Percentiles rank a stretch among this genome's conserved stretches.
These are phyloP conservation scores for Gonocerus acuteangulatus DNA, from an alignment of 2,888 invertebrate species.

Conservation along the genomic window DNA sequence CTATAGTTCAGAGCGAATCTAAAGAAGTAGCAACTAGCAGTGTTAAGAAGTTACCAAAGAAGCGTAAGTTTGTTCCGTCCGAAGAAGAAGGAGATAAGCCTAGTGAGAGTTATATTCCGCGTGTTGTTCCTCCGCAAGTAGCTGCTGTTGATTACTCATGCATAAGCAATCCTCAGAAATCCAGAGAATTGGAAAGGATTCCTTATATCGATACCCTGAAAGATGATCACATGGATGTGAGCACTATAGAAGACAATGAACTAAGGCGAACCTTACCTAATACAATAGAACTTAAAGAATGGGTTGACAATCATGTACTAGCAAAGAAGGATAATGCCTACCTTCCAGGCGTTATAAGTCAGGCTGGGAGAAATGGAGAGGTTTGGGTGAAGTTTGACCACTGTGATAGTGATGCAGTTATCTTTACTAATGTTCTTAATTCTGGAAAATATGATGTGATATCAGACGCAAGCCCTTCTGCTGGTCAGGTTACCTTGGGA, in stretches of 20 bases:
- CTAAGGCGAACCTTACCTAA: conserved; percentile 22
- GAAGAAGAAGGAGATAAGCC: conserved; percentile 60
- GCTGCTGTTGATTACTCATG: conserved; percentile 55
- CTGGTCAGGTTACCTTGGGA: conserved; percentile 69
- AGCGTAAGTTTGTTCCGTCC: conserved; percentile 77
- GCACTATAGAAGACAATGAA: conserved; percentile 19
- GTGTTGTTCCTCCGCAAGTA: conserved; percentile 49
- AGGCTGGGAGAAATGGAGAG: conserved; percentile 59
- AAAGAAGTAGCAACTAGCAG: conserved; percentile 47
- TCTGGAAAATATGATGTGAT: conserved; percentile 78
- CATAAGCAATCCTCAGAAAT: conserved; percentile 31
- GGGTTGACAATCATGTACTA: conserved; percentile 86
- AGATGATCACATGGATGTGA: conserved; percentile 23
- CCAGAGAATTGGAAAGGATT: conserved; percentile 4
- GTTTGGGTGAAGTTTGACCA: conserved; percentile 78
- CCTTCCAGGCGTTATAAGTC: conserved; percentile 80
- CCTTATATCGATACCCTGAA: conserved; percentile 15
- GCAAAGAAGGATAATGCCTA: conserved; percentile 76
- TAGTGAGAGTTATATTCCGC: conserved; percentile 27
- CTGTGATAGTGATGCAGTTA: conserved; percentile 50
- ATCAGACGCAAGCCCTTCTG: conserved; percentile 83
- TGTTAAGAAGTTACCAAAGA: conserved; percentile 78
- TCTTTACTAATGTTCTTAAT: conserved; percentile 60
- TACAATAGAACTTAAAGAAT: conserved; percentile 78
- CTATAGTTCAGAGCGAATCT: conserved; percentile 41